These are phyloP conservation scores for Nothocercus nigrocapillus DNA, from an alignment of 2,113 vertebrate genomes.

Conservation along the genomic window DNA sequence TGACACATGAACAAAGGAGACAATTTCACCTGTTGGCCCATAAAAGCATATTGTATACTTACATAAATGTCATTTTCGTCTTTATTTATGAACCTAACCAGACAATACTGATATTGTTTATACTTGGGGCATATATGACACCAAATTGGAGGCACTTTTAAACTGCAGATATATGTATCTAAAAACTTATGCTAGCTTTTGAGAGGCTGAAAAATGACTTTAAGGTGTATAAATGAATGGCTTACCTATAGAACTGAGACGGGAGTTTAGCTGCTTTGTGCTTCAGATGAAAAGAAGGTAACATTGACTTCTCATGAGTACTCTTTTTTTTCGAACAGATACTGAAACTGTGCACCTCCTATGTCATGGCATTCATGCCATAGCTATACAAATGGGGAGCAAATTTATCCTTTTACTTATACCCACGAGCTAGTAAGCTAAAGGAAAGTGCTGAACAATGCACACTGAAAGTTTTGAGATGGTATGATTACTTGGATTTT, in stretches of 20 bases:
- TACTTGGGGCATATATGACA: background rate
- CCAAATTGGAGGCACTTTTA: background rate
- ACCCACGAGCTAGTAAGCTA: background rate
- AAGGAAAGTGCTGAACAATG: background rate
- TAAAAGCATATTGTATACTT: background rate
- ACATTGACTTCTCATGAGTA: background rate
- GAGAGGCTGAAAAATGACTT: too few species aligned
- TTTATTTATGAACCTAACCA: background rate
- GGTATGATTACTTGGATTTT: background rate
- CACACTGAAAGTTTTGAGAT: background rate
- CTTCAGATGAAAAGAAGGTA: background rate
- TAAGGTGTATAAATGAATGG: background rate
- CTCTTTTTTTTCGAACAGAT: background rate
- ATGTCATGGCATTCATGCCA: background rate
- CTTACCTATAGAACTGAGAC: background rate
- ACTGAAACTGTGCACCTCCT: background rate
- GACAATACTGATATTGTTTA: background rate
- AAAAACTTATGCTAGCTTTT: too few species aligned
- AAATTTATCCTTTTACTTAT: background rate
- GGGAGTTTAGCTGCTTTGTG: background rate
- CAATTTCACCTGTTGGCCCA: background rate
- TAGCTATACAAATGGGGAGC: background rate
- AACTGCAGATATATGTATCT: too few species aligned
- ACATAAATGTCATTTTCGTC: accelerated
- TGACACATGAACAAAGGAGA: background rate